Base-by-base conservation (phyloP, 2,797 vertebrate genomes). In the Alauda arvensis region DNA sequence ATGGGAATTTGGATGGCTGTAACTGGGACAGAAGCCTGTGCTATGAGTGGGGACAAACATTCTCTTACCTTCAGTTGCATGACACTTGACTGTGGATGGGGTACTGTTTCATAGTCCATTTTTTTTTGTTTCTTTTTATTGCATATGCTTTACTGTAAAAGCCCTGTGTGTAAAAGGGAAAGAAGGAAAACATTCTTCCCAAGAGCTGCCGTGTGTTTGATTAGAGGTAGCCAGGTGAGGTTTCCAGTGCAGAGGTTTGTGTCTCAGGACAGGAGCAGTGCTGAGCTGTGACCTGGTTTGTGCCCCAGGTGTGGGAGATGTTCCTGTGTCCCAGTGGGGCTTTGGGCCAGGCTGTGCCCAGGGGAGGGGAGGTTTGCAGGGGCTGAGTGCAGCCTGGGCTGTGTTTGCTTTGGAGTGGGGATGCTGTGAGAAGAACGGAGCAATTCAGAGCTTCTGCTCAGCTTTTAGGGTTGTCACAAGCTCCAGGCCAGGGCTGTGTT, bases 151-250 rank as follows among this genome's bases (percentile, higher is more conserved):
- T 43, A 34, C 59, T 77, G 15, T 17, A 14, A n/a, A 69, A 53
- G 48, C 42, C 8, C 23, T 13, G 33, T 0, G 0, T 59, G 48
- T 18, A 8, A 31, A 45, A 45, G 5, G 16, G 25, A 12, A 12
- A 34, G n/a, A 43, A 59, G 65, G 20, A 34, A 29, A 33, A 3
- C 17, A 4, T 40, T 55, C 31, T 51, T 57, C 39, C 31, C 10
- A 11, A 69, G 28, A 49, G 6, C 21, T 7, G 4, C 29, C 11
- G 2, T 0, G 0, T 33, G 13, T 51, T 53, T 46, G 31, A 5
- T 19, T 4, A 5, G 31, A 10, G 57, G 52, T 40, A 3, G 28
- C 42, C 3, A 14, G 34, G n/a, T 42, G 56, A 33, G 46, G 18
- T 31, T 56, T 80, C 20, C 1, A 9, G 10, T 6, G 1, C 8